A percentile compares a stretch with the other conserved stretches of the same genome.
phyloP scores from a whole-genome alignment of 53 echinoderm and acorn worm genomes.

The Zoroaster sp. region DNA sequence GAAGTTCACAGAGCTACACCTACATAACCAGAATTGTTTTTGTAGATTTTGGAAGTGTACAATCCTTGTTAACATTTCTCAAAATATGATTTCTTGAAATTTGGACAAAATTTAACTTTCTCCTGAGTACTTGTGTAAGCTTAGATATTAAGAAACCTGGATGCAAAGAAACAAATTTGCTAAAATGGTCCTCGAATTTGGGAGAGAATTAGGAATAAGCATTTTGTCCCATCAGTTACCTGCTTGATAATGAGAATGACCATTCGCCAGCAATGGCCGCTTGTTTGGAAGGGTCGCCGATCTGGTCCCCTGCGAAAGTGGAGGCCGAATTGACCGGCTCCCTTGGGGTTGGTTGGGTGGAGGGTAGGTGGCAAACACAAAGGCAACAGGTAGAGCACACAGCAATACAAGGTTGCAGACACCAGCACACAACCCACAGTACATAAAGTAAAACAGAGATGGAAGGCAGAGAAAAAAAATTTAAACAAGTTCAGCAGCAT shows the following conservation, averaged over 20 bases:
- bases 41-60: no score
- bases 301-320: constrained; percentile 29
- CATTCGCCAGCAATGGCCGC: constrained; percentile 31
- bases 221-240: not conserved
- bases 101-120: no score
- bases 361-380: constrained; percentile 4
- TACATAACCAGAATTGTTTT: no score
- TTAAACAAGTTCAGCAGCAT: not conserved
- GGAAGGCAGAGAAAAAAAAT: not conserved
- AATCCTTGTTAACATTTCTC: no score
- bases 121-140: no score
- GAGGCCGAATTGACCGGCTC: constrained; percentile 33
- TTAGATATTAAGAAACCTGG: no score
- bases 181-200: no score
- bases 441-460: constrained; percentile 4
- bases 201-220: no score
- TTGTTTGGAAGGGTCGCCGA: constrained; percentile 44
- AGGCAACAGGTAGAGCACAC: constrained; percentile 41
- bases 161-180: no score
- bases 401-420: constrained; percentile 17
- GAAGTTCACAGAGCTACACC: no score
- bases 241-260: not conserved
- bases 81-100: no score
- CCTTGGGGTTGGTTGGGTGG: not conserved
- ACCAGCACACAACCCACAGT: constrained; percentile 17